Percentiles rank a stretch among this genome's conserved stretches.
phyloP scores from a whole-genome alignment of 2,797 vertebrate genomes.

The Austrolebias charrua region DNA sequence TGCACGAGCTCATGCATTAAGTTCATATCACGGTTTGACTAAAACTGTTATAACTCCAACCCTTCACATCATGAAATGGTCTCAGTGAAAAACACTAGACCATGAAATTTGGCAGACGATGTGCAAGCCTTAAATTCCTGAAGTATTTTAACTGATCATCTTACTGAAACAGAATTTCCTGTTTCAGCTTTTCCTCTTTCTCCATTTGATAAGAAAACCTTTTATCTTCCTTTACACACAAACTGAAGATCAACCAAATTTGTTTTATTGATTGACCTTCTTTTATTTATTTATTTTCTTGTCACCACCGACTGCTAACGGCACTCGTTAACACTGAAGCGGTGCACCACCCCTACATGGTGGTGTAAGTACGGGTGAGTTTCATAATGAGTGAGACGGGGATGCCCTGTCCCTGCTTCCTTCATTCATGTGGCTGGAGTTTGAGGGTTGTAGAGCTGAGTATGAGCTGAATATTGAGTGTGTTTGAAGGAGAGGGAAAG shows the following conservation, averaged over 20 bases:
- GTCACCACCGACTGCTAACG: neutral
- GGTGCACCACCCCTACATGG: neutral
- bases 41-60: too few relatives aligned
- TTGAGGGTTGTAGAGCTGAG: slow-evolving; percentile 41
- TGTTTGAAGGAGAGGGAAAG: slow-evolving; percentile 32
- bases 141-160: slow-evolving; percentile 8
- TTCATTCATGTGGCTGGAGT: slow-evolving; percentile 78
- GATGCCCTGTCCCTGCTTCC: slow-evolving; percentile 71
- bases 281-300: neutral
- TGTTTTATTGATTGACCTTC: neutral
- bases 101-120: too few relatives aligned
- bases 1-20: too few relatives aligned
- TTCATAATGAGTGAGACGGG: slow-evolving; percentile 66
- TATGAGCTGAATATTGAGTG: slow-evolving; percentile 49
- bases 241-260: neutral
- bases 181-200: neutral
- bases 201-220: neutral
- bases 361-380: slow-evolving; percentile 34
- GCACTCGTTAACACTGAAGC: neutral
- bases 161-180: neutral
- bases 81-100: too few relatives aligned
- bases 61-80: too few relatives aligned
- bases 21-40: too few relatives aligned
- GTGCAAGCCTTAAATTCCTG: neutral
- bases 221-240: neutral